Conservation (phyloP, 2,797 vertebrate species). For the Fundulus diaphanus region DNA sequence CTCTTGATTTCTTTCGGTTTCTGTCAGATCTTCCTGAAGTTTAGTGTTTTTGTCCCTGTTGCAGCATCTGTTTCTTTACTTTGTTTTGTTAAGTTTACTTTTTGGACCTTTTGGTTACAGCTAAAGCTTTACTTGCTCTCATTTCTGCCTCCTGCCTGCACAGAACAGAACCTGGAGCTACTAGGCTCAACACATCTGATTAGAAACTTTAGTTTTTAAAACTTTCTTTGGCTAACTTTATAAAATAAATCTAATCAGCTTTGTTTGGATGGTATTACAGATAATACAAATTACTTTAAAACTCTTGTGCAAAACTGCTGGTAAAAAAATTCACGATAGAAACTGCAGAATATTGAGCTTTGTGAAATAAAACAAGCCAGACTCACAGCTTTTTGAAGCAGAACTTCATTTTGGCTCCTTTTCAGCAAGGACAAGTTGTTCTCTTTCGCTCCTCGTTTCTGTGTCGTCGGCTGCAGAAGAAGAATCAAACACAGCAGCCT, state of each 20-base stretch:
- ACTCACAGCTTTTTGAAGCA: too few relatives aligned
- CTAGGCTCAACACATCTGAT: neutral
- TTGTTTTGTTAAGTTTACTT: too few relatives aligned
- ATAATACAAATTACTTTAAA: too few relatives aligned
- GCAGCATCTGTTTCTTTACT: neutral
- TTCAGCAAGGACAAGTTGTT: neutral
- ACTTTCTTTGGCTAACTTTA: neutral
- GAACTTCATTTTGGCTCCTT: too few relatives aligned
- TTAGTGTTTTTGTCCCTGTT: neutral
- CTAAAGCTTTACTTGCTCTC: too few relatives aligned
- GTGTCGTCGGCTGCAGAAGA: constrained; percentile 1
- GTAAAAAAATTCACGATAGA: neutral
- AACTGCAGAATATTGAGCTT: neutral
- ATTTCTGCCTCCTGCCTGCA: too few relatives aligned
- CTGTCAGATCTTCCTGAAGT: neutral
- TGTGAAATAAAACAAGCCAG: neutral
- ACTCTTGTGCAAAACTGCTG: neutral
- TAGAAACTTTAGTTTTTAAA: neutral
- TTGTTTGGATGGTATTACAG: neutral
- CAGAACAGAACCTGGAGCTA: too few relatives aligned
- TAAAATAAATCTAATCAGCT: neutral
- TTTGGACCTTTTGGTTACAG: too few relatives aligned
- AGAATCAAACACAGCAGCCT: neutral
- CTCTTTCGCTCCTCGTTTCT: neutral
- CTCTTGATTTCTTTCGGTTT: neutral